These are phyloP conservation scores for Podarcis lilfordi DNA, from an alignment of 2,797 vertebrate genomes.

Conservation along the genomic window DNA sequence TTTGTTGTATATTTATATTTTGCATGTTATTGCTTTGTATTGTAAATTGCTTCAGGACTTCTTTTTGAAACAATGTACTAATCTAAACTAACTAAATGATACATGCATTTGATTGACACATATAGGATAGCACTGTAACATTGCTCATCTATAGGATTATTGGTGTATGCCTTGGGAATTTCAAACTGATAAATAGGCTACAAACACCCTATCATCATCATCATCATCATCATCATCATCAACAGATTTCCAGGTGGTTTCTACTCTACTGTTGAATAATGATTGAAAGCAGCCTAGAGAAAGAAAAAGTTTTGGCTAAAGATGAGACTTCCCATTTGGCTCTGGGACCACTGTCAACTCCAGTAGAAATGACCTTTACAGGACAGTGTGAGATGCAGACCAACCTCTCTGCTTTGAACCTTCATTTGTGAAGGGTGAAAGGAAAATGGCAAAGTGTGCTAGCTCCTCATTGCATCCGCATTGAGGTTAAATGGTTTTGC, in stretches of 20 bases:
- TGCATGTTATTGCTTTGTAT: too few species aligned
- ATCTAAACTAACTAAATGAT: too few species aligned
- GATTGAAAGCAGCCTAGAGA: not conserved
- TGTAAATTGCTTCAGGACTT: too few species aligned
- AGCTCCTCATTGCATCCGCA: not conserved
- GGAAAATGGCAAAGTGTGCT: not conserved
- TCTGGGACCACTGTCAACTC: not conserved
- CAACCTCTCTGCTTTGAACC: not conserved
- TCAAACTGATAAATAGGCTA: not conserved
- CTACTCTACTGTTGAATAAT: not conserved
- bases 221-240: rapidly evolving
- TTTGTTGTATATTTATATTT: too few species aligned
- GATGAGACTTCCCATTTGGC: not conserved
- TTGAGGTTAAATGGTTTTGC: not conserved
- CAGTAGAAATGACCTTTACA: not conserved
- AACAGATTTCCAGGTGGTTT: not conserved
- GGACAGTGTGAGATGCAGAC: not conserved
- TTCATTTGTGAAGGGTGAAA: not conserved
- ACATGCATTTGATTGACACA: too few species aligned
- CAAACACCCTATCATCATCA: not conserved
- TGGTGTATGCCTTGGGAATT: not conserved
- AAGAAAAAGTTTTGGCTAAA: not conserved
- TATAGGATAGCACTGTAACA: not conserved
- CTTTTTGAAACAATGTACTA: too few species aligned
- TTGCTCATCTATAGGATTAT: not conserved